Conservation (phyloP, 2,888 invertebrate species). For the Thera obeliscata region DNA sequence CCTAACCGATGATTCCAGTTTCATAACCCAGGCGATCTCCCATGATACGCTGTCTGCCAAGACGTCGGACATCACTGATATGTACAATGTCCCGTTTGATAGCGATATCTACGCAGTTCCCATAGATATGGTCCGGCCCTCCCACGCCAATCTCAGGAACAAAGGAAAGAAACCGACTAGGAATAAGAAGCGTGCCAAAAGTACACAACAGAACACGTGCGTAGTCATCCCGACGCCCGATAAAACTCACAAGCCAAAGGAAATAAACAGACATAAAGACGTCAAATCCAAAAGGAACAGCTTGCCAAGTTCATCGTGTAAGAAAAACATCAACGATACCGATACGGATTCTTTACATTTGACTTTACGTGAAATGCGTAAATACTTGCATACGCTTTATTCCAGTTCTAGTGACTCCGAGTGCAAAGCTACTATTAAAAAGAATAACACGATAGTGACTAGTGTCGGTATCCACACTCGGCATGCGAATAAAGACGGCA, state of each 20-base stretch:
- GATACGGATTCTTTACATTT: slow-evolving; percentile 90
- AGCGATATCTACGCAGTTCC: slow-evolving; percentile 95
- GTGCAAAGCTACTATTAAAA: slow-evolving; percentile 75
- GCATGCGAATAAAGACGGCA: slow-evolving; percentile 63
- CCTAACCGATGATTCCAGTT: slow-evolving; percentile 92
- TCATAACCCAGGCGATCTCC: slow-evolving; percentile 95
- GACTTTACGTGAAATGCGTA: slow-evolving; percentile 93
- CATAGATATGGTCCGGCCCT: slow-evolving; percentile 90
- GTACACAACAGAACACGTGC: slow-evolving; percentile 59
- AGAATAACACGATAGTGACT: slow-evolving; percentile 75
- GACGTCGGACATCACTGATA: slow-evolving; percentile 91
- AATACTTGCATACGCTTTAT: slow-evolving; percentile 92
- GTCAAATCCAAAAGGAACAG: slow-evolving; percentile 87
- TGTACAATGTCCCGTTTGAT: slow-evolving; percentile 95
- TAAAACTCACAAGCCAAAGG: slow-evolving; percentile 61
- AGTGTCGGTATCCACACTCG: slow-evolving; percentile 70
- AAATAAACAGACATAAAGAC: slow-evolving; percentile 65
- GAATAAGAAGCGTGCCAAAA: slow-evolving; percentile 72
- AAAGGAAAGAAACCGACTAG: slow-evolving; percentile 73
- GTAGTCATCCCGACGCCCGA: slow-evolving; percentile 52
- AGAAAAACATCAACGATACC: slow-evolving; percentile 80
- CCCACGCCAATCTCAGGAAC: slow-evolving; percentile 64
- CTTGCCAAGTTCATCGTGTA: slow-evolving; percentile 87
- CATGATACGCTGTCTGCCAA: slow-evolving; percentile 89
- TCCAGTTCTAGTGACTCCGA: slow-evolving; percentile 90